Conservation (phyloP, 2,888 invertebrate genomes). For the Acrocyrtus sp. region DNA sequence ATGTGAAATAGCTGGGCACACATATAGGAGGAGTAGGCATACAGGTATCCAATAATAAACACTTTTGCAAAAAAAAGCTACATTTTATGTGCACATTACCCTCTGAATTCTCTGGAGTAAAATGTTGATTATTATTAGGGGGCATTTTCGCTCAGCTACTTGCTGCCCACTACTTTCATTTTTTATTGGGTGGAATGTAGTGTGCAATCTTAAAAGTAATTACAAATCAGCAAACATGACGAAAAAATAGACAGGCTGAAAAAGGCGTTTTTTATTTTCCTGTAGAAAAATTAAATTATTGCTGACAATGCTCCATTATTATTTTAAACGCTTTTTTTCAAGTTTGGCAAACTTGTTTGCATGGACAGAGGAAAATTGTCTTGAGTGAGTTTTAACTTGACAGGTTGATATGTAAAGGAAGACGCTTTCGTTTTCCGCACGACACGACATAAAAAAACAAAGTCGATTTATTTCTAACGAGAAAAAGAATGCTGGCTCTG, state of each 20-base stretch:
- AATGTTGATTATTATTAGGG: too few relatives aligned
- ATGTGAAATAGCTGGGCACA: too few relatives aligned
- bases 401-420: too few relatives aligned
- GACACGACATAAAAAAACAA: too few relatives aligned
- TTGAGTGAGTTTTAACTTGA: too few relatives aligned
- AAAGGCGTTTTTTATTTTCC: slow-evolving; percentile 10
- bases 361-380: too few relatives aligned
- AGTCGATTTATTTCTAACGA: too few relatives aligned
- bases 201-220: background rate
- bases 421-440: too few relatives aligned
- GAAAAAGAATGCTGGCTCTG: too few relatives aligned
- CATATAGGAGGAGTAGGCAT: slow-evolving; percentile 12
- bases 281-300: slow-evolving; percentile 43
- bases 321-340: slow-evolving; percentile 18
- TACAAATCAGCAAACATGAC: background rate
- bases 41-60: slow-evolving; percentile 9
- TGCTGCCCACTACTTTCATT: background rate
- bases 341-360: too few relatives aligned
- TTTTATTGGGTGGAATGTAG: background rate
- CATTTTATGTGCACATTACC: background rate
- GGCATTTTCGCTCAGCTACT: too few relatives aligned
- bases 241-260: background rate
- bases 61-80: background rate
- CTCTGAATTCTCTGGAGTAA: background rate
- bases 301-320: slow-evolving; percentile 36